Evolutionary conservation across 2,113 vertebrate genomes (phyloP).

Genomic region (Spea multiplicata): DNA sequence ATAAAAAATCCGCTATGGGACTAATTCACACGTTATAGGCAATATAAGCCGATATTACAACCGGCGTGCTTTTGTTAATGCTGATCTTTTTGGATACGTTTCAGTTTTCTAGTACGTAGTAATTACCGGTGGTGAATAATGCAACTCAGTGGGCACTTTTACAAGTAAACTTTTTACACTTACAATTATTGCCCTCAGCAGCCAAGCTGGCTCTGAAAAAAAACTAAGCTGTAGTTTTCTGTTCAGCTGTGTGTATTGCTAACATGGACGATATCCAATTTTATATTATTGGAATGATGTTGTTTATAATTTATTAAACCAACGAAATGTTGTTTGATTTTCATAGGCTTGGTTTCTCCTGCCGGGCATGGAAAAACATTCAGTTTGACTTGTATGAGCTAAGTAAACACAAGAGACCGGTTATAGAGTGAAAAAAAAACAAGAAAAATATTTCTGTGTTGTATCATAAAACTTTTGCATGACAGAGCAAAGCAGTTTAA

Average conservation of each 20-base stretch:
- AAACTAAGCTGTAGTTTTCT: conserved; percentile 48
- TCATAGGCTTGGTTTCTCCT: conserved; percentile 54
- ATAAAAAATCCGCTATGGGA: conserved; percentile 32
- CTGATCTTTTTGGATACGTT: conserved; percentile 17
- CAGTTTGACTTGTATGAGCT: conserved; percentile 55
- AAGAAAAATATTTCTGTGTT: no score
- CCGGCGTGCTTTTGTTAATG: conserved; percentile 29
- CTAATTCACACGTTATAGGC: conserved; percentile 23
- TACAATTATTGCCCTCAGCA: conserved; percentile 28
- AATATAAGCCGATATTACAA: conserved; percentile 32
- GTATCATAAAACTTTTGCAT: no score
- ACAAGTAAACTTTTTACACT: conserved; percentile 41
- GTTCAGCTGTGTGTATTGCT: conserved; percentile 33
- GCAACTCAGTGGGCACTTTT: conserved; percentile 34
- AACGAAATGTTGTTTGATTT: conserved; percentile 51
- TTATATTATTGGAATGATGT: conserved; percentile 51
- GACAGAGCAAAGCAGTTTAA: no score
- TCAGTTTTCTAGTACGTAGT: conserved; percentile 37
- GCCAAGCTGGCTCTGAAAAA: conserved; percentile 49
- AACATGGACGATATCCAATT: conserved; percentile 25
- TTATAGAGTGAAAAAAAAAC: no score
- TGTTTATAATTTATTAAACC: conserved; percentile 59
- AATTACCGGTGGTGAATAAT: conserved; percentile 40
- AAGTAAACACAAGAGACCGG: conserved; percentile 56
- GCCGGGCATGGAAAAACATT: conserved; percentile 52